A percentile compares a stretch with the other conserved stretches of the same genome.
These are phyloP conservation scores for Chromis chromis DNA, from an alignment of 2,797 vertebrate species.

Conservation along the genomic window DNA sequence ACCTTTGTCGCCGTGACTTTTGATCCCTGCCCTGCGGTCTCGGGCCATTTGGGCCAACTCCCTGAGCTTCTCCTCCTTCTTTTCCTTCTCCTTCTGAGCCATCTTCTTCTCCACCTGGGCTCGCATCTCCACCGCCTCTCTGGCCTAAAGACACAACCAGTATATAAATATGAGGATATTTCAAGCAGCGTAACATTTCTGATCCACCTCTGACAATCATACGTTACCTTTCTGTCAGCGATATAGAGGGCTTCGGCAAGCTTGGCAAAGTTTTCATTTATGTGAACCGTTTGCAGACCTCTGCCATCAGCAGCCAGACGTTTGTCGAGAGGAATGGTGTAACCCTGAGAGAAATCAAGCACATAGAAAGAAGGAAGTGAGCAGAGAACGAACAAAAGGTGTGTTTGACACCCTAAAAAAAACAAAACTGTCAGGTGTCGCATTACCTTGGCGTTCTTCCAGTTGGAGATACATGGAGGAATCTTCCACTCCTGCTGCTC, in stretches of 20 bases:
- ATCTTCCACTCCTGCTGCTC: slow-evolving; percentile 99
- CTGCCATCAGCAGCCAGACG: slow-evolving; percentile 96
- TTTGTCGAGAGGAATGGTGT: slow-evolving; percentile 98
- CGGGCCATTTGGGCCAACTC: slow-evolving; percentile 96
- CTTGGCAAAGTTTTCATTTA: slow-evolving; percentile 99
- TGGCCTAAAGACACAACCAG: slow-evolving; percentile 84
- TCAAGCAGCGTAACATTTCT: neutral
- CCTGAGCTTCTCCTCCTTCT: slow-evolving; percentile 96
- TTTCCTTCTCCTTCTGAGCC: slow-evolving; percentile 99
- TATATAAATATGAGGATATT: neutral
- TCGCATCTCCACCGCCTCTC: slow-evolving; percentile 98
- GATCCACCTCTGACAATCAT: neutral
- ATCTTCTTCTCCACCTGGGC: slow-evolving; percentile 99
- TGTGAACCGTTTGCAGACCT: slow-evolving; percentile 96
- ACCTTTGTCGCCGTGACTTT: slow-evolving; percentile 98
- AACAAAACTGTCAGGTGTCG: neutral
- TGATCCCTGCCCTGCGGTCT: slow-evolving; percentile 97
- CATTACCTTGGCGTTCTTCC: slow-evolving; percentile 98
- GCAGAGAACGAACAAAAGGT: neutral
- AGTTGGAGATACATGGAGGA: slow-evolving; percentile 99
- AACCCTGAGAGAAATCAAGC: slow-evolving; percentile 84
- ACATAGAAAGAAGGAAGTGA: neutral
- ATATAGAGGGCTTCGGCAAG: slow-evolving; percentile 97
- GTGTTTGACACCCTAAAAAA: neutral
- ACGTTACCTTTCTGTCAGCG: slow-evolving; percentile 94